Evolutionary conservation across 2,113 vertebrate genomes (phyloP).

Genomic region (Lipotes vexillifer): DNA sequence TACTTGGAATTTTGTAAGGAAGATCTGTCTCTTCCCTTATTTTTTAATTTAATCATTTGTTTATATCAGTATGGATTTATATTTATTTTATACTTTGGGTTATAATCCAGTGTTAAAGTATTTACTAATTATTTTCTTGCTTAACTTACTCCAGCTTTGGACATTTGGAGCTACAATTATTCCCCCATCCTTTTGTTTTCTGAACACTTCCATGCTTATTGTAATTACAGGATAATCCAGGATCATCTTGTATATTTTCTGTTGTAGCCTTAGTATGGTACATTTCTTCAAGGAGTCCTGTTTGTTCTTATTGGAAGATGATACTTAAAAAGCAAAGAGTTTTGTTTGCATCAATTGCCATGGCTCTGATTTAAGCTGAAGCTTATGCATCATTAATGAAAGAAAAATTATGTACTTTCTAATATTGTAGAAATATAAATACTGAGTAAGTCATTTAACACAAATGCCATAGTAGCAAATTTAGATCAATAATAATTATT

Average conservation of each 20-base stretch:
- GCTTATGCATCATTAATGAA: neutral
- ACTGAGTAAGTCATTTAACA: neutral
- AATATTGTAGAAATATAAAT: neutral
- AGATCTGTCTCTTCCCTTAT: neutral
- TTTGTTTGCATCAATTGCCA: neutral
- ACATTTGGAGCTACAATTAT: neutral
- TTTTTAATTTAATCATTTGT: neutral
- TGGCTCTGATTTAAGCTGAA: conserved; percentile 1
- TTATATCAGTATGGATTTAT: neutral
- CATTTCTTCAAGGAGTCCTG: neutral
- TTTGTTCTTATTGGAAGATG: neutral
- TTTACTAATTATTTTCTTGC: neutral
- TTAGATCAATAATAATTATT: neutral
- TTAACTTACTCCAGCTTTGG: neutral
- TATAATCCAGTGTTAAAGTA: neutral
- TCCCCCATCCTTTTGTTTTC: neutral
- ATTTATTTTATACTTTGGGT: neutral
- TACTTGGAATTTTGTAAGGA: neutral
- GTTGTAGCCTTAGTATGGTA: neutral
- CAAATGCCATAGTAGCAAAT: neutral
- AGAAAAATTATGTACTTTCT: neutral
- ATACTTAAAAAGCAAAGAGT: neutral
- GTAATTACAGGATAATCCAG: neutral
- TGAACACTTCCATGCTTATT: neutral
- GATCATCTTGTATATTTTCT: neutral